phyloP scores from a whole-genome alignment of 37 sponge, comb jelly and placozoan species.

The Halisarca cf. caerulea region DNA sequence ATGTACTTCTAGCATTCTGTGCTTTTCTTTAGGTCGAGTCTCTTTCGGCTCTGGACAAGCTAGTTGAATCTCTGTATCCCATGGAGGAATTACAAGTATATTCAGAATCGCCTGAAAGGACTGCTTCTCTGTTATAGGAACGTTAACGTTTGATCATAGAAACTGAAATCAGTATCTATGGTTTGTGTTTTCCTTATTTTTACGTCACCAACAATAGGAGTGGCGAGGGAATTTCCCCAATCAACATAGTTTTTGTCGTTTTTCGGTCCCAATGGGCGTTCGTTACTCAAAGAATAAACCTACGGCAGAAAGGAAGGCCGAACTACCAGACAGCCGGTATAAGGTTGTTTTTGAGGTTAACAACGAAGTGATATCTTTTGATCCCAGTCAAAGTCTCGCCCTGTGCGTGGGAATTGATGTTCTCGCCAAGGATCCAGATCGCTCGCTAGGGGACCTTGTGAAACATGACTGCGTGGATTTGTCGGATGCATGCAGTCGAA shows the following conservation, averaged over 20 bases:
- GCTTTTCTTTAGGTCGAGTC: too few relatives aligned
- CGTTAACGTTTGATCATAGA: too few relatives aligned
- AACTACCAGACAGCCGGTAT: neutral
- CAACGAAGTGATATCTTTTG: neutral
- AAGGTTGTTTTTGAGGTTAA: neutral
- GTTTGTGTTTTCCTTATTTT: too few relatives aligned
- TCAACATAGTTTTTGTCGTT: neutral
- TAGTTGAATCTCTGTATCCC: too few relatives aligned
- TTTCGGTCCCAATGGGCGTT: neutral
- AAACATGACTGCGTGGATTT: neutral
- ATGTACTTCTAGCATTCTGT: too few relatives aligned
- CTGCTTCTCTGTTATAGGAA: too few relatives aligned
- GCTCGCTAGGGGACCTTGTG: neutral
- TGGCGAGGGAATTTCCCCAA: neutral
- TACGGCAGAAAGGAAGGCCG: too few relatives aligned
- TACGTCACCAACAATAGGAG: too few relatives aligned
- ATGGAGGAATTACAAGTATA: too few relatives aligned
- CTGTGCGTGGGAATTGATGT: constrained; percentile 8
- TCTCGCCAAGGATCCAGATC: neutral
- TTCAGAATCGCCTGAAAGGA: too few relatives aligned
- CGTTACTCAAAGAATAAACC: neutral
- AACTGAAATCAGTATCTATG: too few relatives aligned
- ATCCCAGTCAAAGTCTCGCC: constrained; percentile 17
- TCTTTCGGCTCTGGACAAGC: too few relatives aligned
- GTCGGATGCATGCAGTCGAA: neutral